phyloP scores from a whole-genome alignment of 1,140 invertebrate genomes.

The Orius insidiosus region DNA sequence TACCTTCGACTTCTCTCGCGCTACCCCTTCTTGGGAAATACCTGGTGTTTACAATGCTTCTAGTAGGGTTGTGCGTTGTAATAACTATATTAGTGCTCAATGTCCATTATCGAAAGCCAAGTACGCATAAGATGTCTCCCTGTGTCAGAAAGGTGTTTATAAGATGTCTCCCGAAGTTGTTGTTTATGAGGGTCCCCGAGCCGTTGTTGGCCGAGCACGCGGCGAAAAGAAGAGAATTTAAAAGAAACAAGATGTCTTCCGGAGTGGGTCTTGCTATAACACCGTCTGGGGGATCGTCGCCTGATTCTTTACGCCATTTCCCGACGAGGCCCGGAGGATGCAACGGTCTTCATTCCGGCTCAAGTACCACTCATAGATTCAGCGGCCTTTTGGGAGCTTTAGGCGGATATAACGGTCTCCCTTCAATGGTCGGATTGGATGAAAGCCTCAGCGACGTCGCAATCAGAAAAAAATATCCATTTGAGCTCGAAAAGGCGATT shows the following conservation, averaged over 20 bases:
- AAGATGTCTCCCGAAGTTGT: slow-evolving; percentile 58
- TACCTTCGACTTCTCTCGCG: slow-evolving; percentile 93
- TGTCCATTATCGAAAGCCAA: slow-evolving; percentile 97
- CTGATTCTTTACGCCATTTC: slow-evolving; percentile 46
- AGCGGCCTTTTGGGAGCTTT: slow-evolving; percentile 47
- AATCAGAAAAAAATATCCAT: slow-evolving; percentile 70
- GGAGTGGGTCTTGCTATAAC: slow-evolving; percentile 33
- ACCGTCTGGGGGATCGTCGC: slow-evolving; percentile 46
- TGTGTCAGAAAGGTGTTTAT: slow-evolving; percentile 84
- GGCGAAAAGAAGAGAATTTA: slow-evolving; percentile 50
- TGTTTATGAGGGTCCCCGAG: slow-evolving; percentile 73
- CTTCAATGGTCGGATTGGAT: slow-evolving; percentile 60
- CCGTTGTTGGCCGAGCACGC: slow-evolving; percentile 60
- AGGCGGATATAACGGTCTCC: slow-evolving; percentile 42
- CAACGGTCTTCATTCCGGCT: slow-evolving; percentile 49
- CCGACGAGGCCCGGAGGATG: slow-evolving; percentile 36
- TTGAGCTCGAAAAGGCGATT: slow-evolving; percentile 81
- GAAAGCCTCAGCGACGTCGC: slow-evolving; percentile 62
- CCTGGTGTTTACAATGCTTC: slow-evolving; percentile 94
- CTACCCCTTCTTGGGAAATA: slow-evolving; percentile 95
- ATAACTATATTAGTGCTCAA: slow-evolving; percentile 96
- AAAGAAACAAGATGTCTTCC: slow-evolving; percentile 46
- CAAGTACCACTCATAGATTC: slow-evolving; percentile 37
- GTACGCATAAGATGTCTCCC: slow-evolving; percentile 90
- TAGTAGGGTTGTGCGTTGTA: slow-evolving; percentile 90